phyloP scores from a whole-genome alignment of 2,797 vertebrate genomes.

The Paramormyrops hopkinsi region DNA sequence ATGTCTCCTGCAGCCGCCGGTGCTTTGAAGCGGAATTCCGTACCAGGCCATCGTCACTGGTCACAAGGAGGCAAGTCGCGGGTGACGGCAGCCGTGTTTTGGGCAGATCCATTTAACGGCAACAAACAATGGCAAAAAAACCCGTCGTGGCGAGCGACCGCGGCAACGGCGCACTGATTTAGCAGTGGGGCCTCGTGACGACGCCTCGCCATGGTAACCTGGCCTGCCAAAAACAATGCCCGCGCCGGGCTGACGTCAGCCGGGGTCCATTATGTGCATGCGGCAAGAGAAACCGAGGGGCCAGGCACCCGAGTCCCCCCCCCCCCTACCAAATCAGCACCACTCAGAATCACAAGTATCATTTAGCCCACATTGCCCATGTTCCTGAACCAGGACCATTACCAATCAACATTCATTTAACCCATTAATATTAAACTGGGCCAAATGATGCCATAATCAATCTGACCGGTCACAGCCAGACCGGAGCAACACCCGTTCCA shows the following conservation, averaged over 20 bases:
- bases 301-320: not conserved
- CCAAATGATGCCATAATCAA: not conserved
- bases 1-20: slow-evolving; percentile 47
- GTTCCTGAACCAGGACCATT: not conserved
- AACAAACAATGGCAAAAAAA: not conserved
- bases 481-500: not conserved
- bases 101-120: slow-evolving; percentile 28
- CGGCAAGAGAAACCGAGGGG: not conserved
- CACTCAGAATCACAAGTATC: not conserved
- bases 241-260: slow-evolving; percentile 52
- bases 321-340: not conserved
- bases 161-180: slow-evolving; percentile 39
- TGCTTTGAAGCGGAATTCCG: slow-evolving; percentile 52
- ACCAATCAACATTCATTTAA: not conserved
- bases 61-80: slow-evolving; percentile 21
- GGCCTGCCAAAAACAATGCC: slow-evolving; percentile 33
- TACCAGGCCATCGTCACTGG: slow-evolving; percentile 10
- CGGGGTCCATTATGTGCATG: slow-evolving; percentile 47
- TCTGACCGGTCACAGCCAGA: not conserved
- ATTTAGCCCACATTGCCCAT: not conserved
- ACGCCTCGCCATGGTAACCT: slow-evolving; percentile 60
- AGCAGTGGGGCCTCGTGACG: slow-evolving; percentile 45
- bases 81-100: slow-evolving; percentile 34
- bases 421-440: not conserved
- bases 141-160: not conserved